Percentiles rank a stretch among this genome's conserved stretches.
Conservation (phyloP, 2,797 vertebrate genomes). For the Tokudaia muenninki region DNA sequence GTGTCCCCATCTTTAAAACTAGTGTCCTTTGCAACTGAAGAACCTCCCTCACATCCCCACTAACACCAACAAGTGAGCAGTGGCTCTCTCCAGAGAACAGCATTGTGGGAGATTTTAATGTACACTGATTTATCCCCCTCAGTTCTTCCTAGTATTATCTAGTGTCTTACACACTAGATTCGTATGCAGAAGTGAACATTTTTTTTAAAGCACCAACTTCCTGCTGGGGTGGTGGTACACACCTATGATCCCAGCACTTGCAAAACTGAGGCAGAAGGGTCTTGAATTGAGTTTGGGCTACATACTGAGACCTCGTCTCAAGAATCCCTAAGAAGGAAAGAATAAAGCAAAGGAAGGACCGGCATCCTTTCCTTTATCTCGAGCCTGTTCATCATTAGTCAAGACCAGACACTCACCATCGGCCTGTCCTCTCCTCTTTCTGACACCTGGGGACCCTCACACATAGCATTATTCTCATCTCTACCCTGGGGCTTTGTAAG, state of each 20-base stretch:
- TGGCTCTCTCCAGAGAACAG: neutral
- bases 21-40: neutral
- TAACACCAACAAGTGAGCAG: neutral
- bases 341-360: neutral
- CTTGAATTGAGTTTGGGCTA: neutral
- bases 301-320: neutral
- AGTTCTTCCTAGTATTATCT: neutral
- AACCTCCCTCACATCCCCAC: neutral
- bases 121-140: neutral
- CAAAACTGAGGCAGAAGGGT: neutral
- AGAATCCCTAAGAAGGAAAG: neutral
- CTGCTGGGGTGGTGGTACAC: neutral
- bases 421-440: neutral
- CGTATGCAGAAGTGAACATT: neutral
- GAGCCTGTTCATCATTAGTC: neutral
- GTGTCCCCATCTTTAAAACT: neutral
- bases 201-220: slow-evolving; percentile 12
- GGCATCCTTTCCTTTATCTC: neutral
- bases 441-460: neutral
- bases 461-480: neutral
- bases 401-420: neutral
- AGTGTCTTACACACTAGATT: neutral
- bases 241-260: neutral
- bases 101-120: neutral
- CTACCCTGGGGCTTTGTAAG: neutral